Evolutionary conservation across 2,888 invertebrate genomes (phyloP).

Genomic region (Automeris io): DNA sequence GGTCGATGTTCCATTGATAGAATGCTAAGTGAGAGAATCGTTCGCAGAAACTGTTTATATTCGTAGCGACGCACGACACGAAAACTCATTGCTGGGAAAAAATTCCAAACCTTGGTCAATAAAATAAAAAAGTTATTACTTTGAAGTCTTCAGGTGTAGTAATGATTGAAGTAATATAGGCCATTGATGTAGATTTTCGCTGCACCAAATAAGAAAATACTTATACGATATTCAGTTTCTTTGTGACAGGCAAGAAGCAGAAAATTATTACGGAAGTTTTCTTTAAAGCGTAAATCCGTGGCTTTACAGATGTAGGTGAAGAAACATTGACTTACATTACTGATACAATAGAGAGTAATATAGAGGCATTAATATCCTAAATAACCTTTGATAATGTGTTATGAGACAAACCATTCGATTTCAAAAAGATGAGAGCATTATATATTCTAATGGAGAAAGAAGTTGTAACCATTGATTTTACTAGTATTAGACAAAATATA

Average conservation of each 20-base stretch:
- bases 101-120: slow-evolving; percentile 8
- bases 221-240: background rate
- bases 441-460: too few species aligned
- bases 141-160: background rate
- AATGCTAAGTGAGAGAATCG: slow-evolving; percentile 7
- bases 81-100: slow-evolving; percentile 10
- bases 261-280: too few species aligned
- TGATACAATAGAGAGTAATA: too few species aligned
- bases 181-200: background rate
- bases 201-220: slow-evolving; percentile 5
- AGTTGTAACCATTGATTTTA: too few species aligned
- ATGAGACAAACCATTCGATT: too few species aligned
- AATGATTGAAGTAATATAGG: background rate
- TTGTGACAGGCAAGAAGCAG: background rate
- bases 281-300: too few species aligned
- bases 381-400: too few species aligned
- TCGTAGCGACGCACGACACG: slow-evolving; percentile 7
- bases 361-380: too few species aligned
- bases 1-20: slow-evolving; percentile 19
- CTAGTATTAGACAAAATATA: too few species aligned
- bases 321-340: too few species aligned
- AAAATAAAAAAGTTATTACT: slow-evolving; percentile 1
- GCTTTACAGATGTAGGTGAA: too few species aligned
- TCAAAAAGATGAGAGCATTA: too few species aligned
- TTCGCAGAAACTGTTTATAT: slow-evolving; percentile 10